These are phyloP conservation scores for Hylomyscus alleni DNA, from an alignment of 2,797 vertebrate genomes.

Conservation along the genomic window DNA sequence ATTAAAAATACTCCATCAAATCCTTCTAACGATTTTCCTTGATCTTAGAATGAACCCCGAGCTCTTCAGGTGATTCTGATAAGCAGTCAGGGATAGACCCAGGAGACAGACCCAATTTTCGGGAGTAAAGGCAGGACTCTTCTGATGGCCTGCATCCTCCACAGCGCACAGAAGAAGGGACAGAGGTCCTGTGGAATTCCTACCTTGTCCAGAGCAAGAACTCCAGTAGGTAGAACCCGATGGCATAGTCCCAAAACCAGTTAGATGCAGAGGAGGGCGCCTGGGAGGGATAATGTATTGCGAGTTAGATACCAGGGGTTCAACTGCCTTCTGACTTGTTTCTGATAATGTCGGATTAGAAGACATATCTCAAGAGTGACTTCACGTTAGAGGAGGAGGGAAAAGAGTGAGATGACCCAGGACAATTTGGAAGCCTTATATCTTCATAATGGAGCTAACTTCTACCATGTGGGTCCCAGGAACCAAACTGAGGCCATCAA, in stretches of 20 bases:
- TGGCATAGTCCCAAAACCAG: slow-evolving; percentile 89
- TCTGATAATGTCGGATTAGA: background rate
- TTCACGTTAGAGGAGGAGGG: no score
- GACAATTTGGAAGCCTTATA: background rate
- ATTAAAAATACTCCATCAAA: background rate
- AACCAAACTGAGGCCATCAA: background rate
- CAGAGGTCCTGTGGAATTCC: rapidly evolving
- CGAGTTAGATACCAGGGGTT: background rate
- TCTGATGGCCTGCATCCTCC: background rate
- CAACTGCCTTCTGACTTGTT: background rate
- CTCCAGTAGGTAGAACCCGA: slow-evolving; percentile 90
- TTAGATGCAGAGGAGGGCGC: slow-evolving; percentile 80
- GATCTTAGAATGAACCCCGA: background rate
- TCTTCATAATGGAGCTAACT: background rate
- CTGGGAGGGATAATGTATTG: slow-evolving; percentile 70
- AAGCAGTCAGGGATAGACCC: background rate
- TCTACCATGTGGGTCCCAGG: background rate
- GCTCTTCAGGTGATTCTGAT: background rate
- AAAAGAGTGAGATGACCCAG: background rate
- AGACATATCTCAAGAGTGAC: background rate
- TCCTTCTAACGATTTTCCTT: background rate
- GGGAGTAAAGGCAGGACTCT: background rate
- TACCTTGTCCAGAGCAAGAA: slow-evolving; percentile 90
- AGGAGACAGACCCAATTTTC: background rate
- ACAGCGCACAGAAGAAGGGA: no score